Percentiles rank a stretch among this genome's conserved stretches.
Evolutionary conservation across 2,888 invertebrate genomes (phyloP).

Genomic region (Macrosoma leucophasiata): DNA sequence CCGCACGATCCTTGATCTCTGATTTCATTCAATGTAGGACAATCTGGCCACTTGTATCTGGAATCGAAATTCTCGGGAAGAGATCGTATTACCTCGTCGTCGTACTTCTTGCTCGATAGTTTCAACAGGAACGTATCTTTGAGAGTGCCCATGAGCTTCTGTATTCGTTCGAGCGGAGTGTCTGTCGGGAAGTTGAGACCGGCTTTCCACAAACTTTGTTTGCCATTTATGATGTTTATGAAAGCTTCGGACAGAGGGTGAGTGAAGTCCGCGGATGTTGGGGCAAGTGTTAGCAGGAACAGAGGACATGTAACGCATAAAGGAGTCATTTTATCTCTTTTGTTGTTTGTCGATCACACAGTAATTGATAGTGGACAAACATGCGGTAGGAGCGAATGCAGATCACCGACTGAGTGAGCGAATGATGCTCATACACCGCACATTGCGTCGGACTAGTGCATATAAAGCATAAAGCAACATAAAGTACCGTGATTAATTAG

Average conservation of each 20-base stretch:
- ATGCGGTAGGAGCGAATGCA: conserved; percentile 43
- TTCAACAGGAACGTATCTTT: conserved; percentile 71
- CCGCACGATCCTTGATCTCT: conserved; percentile 89
- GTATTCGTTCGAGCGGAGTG: conserved; percentile 77
- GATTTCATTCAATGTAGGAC: conserved; percentile 82
- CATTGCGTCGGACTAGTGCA: too few relatives aligned
- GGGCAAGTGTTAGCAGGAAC: conserved; percentile 40
- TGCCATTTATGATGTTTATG: conserved; percentile 80
- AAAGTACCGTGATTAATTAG: too few relatives aligned
- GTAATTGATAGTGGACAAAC: conserved; percentile 30
- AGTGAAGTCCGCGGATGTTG: conserved; percentile 32
- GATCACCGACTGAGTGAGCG: conserved; percentile 48
- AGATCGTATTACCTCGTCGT: conserved; percentile 46
- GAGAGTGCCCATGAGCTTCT: conserved; percentile 82
- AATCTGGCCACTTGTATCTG: conserved; percentile 52
- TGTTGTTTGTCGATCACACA: conserved; percentile 3
- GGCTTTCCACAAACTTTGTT: conserved; percentile 84
- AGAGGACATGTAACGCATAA: conserved; percentile 38
- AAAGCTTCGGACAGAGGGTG: conserved; percentile 82
- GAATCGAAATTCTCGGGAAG: conserved; percentile 89
- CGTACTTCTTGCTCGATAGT: conserved; percentile 53
- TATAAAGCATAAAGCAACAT: too few relatives aligned
- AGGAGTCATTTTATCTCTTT: conserved; percentile 46
- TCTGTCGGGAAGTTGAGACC: conserved; percentile 83
- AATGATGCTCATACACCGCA: too few relatives aligned